Percentiles rank a stretch among this genome's conserved stretches.
phyloP scores from a whole-genome alignment of 2,888 invertebrate species.

The Drosophila tanythrix region DNA sequence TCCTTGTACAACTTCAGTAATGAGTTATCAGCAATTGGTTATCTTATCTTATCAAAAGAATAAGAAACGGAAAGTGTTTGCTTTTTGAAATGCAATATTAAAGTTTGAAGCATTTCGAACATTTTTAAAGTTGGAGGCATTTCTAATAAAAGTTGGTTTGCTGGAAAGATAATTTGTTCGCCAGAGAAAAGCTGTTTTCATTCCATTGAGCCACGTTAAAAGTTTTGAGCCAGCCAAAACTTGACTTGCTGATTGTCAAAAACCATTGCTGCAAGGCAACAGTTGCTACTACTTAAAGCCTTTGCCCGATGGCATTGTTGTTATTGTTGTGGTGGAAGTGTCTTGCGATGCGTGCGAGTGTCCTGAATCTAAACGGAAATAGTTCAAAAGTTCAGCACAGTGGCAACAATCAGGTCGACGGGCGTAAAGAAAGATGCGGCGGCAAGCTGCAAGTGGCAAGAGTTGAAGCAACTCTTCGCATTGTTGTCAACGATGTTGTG shows the following conservation, averaged over 20 bases:
- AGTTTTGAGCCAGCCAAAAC: constrained; percentile 31
- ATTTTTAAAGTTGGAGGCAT: not conserved
- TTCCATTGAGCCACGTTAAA: constrained; percentile 24
- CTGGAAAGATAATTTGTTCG: not conserved
- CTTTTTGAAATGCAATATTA: not conserved
- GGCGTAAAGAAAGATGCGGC: constrained; percentile 22
- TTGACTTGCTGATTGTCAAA: constrained; percentile 29
- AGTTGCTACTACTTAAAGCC: constrained; percentile 19
- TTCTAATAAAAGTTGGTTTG: not conserved
- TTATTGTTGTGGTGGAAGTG: constrained; percentile 11
- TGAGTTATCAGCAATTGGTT: not conserved
- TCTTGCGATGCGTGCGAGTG: constrained; percentile 35
- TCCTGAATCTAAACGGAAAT: constrained; percentile 59
- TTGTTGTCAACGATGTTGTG: constrained; percentile 76
- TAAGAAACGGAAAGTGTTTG: not conserved
- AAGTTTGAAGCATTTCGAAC: not conserved
- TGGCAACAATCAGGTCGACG: constrained; percentile 59
- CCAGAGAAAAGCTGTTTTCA: not conserved
- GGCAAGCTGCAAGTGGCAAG: constrained; percentile 29
- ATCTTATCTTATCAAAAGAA: not conserved
- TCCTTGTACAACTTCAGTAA: not conserved
- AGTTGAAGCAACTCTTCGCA: constrained; percentile 44
- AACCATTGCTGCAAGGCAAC: constrained; percentile 34
- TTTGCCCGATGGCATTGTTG: constrained; percentile 19
- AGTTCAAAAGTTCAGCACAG: constrained; percentile 71